Evolutionary conservation across 2,888 invertebrate species (phyloP).

Genomic region (Rhingia campestris): DNA sequence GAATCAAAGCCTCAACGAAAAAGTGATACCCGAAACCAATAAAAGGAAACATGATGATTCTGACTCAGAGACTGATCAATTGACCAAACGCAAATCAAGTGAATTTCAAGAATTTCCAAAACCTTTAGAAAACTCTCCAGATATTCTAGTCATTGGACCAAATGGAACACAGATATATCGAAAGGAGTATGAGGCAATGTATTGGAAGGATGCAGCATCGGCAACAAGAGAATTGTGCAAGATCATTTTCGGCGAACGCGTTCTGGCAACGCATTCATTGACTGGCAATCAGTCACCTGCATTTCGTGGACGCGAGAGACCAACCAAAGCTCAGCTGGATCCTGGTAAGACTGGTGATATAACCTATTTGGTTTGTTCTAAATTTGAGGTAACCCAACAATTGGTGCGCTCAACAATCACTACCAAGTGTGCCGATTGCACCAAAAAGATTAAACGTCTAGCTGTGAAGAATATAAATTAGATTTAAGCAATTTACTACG

Average conservation of each 20-base stretch:
- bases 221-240: constrained; percentile 84
- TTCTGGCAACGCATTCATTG: constrained; percentile 84
- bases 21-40: no score
- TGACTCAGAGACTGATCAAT: no score
- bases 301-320: constrained; percentile 74
- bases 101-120: no score
- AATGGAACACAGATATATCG: constrained; percentile 78
- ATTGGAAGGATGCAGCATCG: constrained; percentile 83
- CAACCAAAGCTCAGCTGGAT: constrained; percentile 80
- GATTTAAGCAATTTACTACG: no score
- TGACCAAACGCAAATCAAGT: no score
- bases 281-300: constrained; percentile 84
- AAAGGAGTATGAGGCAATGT: constrained; percentile 81
- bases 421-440: constrained; percentile 73
- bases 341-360: constrained; percentile 84
- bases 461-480: not conserved
- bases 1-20: no score
- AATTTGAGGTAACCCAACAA: constrained; percentile 26
- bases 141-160: constrained; percentile 76
- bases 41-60: no score
- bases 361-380: constrained; percentile 79
- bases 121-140: no score
- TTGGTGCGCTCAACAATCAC: constrained; percentile 77
- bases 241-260: constrained; percentile 83
- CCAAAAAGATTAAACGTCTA: constrained; percentile 32